Evolutionary conservation across 2,888 invertebrate species (phyloP).

Genomic region (Sphaerophoria taeniata): DNA sequence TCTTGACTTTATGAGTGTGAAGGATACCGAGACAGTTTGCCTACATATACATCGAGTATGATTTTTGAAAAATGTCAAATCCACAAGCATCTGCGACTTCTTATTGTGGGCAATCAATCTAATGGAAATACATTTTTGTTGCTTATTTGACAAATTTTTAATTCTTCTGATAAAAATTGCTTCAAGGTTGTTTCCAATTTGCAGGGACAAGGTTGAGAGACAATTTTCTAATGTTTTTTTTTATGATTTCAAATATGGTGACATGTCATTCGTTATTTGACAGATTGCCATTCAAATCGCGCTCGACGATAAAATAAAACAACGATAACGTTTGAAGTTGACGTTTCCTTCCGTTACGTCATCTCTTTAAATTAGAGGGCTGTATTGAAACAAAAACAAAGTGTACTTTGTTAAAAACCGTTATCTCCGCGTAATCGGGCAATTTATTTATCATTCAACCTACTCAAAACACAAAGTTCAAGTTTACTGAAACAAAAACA

Average conservation of each 20-base stretch:
- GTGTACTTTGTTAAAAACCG: neutral
- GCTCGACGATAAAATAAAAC: no score
- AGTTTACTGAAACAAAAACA: neutral
- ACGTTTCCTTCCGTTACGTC: no score
- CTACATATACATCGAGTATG: neutral
- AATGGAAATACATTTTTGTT: constrained; percentile 36
- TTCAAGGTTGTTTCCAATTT: constrained; percentile 3
- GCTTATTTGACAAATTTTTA: constrained; percentile 57
- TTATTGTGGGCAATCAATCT: constrained; percentile 53
- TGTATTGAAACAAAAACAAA: no score
- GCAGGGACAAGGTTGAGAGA: neutral
- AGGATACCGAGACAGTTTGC: constrained; percentile 39
- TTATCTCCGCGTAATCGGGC: neutral
- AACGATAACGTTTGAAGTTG: no score
- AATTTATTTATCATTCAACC: neutral
- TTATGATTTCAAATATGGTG: no score
- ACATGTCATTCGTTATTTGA: no score
- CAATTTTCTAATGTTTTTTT: constrained; percentile 22
- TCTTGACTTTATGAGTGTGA: constrained; percentile 58
- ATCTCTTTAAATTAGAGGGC: no score
- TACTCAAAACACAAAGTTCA: neutral
- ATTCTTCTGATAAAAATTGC: constrained; percentile 4
- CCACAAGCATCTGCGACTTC: neutral
- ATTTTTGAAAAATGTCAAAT: constrained; percentile 56
- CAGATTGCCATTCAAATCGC: no score